Percentiles rank a stretch among this genome's conserved stretches.
Evolutionary conservation across 2,888 invertebrate species (phyloP).

Genomic region (Synanthedon andrenaeformis): DNA sequence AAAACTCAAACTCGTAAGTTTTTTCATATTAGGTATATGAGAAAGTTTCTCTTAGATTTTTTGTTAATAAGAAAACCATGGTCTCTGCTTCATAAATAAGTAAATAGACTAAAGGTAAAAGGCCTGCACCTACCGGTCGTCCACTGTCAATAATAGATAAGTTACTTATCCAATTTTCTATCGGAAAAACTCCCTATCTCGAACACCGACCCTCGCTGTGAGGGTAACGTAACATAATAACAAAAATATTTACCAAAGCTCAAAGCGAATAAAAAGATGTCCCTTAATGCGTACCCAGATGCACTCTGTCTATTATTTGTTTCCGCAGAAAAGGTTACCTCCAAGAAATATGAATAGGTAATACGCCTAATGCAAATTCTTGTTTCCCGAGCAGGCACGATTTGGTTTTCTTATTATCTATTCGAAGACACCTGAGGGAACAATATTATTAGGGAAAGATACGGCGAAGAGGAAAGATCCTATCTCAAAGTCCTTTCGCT

Average conservation of each 20-base stretch:
- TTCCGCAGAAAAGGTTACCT: conserved; percentile 47
- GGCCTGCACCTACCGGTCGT: background rate
- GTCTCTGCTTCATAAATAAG: background rate
- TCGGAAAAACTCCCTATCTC: conserved; percentile 24
- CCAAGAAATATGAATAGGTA: conserved; percentile 16
- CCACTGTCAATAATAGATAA: conserved; percentile 39
- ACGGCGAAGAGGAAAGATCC: conserved; percentile 27
- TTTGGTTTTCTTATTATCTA: conserved; percentile 38
- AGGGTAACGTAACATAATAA: conserved; percentile 48
- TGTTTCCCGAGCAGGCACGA: conserved; percentile 29
- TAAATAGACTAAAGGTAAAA: background rate
- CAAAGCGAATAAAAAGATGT: conserved; percentile 63
- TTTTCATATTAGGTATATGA: no score
- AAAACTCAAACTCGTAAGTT: no score
- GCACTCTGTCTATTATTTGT: conserved; percentile 64
- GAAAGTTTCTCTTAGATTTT: no score
- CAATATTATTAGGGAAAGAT: conserved; percentile 54
- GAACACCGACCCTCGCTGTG: conserved; percentile 20
- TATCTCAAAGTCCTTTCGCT: conserved; percentile 9
- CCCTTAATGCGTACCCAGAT: conserved; percentile 63
- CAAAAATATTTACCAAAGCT: conserved; percentile 66
- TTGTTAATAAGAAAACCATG: no score
- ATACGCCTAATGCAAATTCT: conserved; percentile 62
- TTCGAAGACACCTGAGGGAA: conserved; percentile 43
- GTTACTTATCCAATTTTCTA: conserved; percentile 40